A percentile compares a stretch with the other conserved stretches of the same genome.
Evolutionary conservation across 2,797 vertebrate genomes (phyloP).

Genomic region (Pangasius larnaudii): DNA sequence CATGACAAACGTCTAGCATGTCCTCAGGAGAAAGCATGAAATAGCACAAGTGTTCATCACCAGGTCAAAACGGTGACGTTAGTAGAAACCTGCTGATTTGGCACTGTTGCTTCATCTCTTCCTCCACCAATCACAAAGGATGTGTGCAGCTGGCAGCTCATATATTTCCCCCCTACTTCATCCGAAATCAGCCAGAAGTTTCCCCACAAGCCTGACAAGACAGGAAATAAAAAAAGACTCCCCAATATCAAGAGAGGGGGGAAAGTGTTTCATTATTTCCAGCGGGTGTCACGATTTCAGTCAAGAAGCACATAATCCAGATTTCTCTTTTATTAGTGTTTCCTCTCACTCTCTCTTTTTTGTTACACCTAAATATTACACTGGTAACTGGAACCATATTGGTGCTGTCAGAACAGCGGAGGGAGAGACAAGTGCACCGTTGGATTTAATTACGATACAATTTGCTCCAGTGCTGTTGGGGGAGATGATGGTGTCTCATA

Average conservation of each 20-base stretch:
- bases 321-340: conserved; percentile 68
- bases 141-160: conserved; percentile 29
- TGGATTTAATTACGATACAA: conserved; percentile 82
- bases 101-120: conserved; percentile 17
- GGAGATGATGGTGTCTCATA: conserved; percentile 72
- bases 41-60: conserved; percentile 20
- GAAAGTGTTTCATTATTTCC: conserved; percentile 82
- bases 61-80: conserved; percentile 7
- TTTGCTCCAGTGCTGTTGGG: conserved; percentile 80
- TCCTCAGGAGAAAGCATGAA: conserved; percentile 26
- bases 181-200: conserved; percentile 30
- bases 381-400: conserved; percentile 78
- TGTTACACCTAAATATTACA: conserved; percentile 73
- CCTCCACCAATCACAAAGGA: conserved; percentile 1
- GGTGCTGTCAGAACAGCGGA: conserved; percentile 59
- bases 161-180: conserved; percentile 14
- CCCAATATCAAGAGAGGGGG: conserved; percentile 68
- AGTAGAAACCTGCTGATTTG: conserved; percentile 26
- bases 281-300: conserved; percentile 70
- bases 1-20: not conserved
- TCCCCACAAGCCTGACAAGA: conserved; percentile 30
- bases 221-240: conserved; percentile 58
- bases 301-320: conserved; percentile 71
- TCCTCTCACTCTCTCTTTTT: conserved; percentile 41
- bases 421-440: conserved; percentile 74